Evolutionary conservation across 2,113 vertebrate species (phyloP).

Genomic region (Cariama cristata): DNA sequence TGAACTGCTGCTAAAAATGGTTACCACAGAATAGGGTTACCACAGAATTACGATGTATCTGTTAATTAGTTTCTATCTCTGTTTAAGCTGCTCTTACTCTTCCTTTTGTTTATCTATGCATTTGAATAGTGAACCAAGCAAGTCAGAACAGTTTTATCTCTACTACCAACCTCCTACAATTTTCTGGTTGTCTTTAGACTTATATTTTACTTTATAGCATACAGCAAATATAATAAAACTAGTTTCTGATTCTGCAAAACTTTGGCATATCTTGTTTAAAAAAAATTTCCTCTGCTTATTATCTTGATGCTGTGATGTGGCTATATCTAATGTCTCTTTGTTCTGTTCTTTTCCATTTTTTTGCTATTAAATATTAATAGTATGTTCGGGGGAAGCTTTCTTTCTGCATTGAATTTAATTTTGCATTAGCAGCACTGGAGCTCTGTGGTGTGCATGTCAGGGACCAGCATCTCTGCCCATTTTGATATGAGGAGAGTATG

Average conservation of each 20-base stretch:
- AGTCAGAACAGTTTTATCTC: not conserved
- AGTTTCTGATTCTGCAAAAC: not conserved
- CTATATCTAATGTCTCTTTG: not conserved
- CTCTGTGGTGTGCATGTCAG: not conserved
- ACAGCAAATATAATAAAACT: not conserved
- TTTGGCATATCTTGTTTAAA: not conserved
- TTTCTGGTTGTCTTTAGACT: not conserved
- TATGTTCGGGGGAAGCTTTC: not conserved
- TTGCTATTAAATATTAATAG: not conserved
- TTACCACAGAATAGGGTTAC: not conserved
- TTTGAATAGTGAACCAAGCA: not conserved
- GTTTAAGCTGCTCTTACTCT: not conserved
- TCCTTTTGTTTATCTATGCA: not conserved
- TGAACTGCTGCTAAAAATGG: not conserved
- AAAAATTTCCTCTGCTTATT: not conserved
- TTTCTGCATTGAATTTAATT: not conserved
- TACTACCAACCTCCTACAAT: not conserved
- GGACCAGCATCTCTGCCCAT: not conserved
- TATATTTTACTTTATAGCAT: not conserved
- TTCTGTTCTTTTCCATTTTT: not conserved
- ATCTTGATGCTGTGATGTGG: not conserved
- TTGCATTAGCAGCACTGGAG: not conserved
- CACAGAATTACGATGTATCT: not conserved
- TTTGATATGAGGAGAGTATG: not conserved
- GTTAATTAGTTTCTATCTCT: not conserved